phyloP scores from a whole-genome alignment of 2,888 invertebrate species.

The Miltochrista miniata region DNA sequence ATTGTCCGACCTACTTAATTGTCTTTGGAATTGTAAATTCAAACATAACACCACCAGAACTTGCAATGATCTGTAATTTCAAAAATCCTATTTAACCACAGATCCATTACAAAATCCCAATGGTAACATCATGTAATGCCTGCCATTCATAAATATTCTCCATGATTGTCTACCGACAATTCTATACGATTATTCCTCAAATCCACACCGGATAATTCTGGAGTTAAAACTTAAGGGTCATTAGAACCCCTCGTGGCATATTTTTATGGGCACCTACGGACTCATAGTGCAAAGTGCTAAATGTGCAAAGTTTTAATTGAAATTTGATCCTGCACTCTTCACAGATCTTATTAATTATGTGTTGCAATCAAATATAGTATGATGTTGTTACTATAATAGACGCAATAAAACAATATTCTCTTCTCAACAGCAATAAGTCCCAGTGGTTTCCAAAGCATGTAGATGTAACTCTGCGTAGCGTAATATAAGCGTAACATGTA shows the following conservation, averaged over 20 bases:
- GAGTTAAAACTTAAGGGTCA: slow-evolving; percentile 38
- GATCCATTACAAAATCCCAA: slow-evolving; percentile 22
- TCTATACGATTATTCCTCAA: slow-evolving; percentile 2
- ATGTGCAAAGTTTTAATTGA: slow-evolving; percentile 76
- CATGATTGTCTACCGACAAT: slow-evolving; percentile 7
- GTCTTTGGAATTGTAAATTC: too few species aligned
- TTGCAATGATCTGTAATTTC: too few species aligned
- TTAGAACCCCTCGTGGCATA: slow-evolving; percentile 58
- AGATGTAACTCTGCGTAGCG: too few species aligned
- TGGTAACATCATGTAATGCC: slow-evolving; percentile 24
- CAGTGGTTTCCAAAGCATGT: too few species aligned
- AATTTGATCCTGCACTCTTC: slow-evolving; percentile 65
- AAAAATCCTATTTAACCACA: too few species aligned
- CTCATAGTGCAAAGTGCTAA: slow-evolving; percentile 43
- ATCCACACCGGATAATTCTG: slow-evolving; percentile 21
- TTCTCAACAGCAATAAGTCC: too few species aligned
- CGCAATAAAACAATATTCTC: neutral
- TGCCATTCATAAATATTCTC: slow-evolving; percentile 20
- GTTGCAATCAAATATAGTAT: slow-evolving; percentile 22
- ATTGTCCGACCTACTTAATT: too few species aligned
- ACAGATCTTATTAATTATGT: slow-evolving; percentile 20
- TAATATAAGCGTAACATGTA: too few species aligned
- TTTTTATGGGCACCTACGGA: slow-evolving; percentile 61
- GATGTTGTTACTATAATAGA: slow-evolving; percentile 2
- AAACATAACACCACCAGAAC: too few species aligned